These are phyloP conservation scores for Anarrhichthys ocellatus DNA, from an alignment of 2,113 vertebrate genomes.

Conservation along the genomic window DNA sequence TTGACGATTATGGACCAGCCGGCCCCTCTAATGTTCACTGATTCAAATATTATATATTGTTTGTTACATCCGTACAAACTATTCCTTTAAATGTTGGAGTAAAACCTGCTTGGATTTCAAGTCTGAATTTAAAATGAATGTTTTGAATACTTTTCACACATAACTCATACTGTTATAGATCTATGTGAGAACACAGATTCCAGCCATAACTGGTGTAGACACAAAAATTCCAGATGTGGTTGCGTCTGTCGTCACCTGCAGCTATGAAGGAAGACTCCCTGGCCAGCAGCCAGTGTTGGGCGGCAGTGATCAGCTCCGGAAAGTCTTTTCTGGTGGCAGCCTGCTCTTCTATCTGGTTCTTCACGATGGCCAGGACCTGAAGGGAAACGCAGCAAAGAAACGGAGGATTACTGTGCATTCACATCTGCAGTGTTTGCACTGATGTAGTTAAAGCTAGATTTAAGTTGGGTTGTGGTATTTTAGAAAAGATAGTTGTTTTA, in stretches of 20 bases:
- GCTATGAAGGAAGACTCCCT: slow-evolving; percentile 83
- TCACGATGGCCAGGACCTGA: slow-evolving; percentile 94
- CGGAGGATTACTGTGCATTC: background rate
- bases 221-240: background rate
- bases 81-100: background rate
- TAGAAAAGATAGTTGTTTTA: background rate
- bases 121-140: background rate
- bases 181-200: background rate
- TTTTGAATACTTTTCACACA: background rate
- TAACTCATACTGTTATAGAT: background rate
- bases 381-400: background rate
- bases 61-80: background rate
- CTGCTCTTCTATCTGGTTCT: slow-evolving; percentile 94
- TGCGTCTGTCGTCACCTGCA: slow-evolving; percentile 63
- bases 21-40: background rate
- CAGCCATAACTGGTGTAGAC: background rate
- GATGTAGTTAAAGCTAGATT: background rate
- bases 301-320: slow-evolving; percentile 88
- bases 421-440: background rate
- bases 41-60: background rate
- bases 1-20: no score
- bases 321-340: slow-evolving; percentile 89
- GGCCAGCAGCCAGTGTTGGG: slow-evolving; percentile 92
- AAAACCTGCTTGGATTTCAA: background rate
- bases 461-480: background rate